Percentiles rank a stretch among this genome's conserved stretches.
These are phyloP conservation scores for Hesperia comma DNA, from an alignment of 2,888 invertebrate genomes.

Conservation along the genomic window DNA sequence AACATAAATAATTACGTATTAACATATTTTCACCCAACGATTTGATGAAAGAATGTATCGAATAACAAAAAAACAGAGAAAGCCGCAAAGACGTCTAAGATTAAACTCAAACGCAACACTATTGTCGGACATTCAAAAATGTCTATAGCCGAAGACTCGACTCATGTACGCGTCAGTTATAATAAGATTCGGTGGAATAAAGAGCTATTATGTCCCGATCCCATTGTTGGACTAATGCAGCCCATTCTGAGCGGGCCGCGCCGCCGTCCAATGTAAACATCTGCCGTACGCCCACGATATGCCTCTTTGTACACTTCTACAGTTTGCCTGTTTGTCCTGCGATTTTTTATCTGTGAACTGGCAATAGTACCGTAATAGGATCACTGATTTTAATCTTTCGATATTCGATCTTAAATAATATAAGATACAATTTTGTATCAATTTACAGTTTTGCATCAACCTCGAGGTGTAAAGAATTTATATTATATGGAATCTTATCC, in stretches of 20 bases:
- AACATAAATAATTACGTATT: not conserved
- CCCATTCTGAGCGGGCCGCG: slow-evolving; percentile 54
- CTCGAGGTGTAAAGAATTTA: no score
- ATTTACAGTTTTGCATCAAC: no score
- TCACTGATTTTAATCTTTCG: slow-evolving; percentile 45
- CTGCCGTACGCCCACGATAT: slow-evolving; percentile 62
- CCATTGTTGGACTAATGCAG: slow-evolving; percentile 64
- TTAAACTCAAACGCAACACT: slow-evolving; percentile 32
- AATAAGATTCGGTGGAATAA: slow-evolving; percentile 70
- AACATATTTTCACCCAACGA: no score
- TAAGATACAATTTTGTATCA: not conserved
- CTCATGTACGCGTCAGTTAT: slow-evolving; percentile 61
- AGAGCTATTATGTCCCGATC: slow-evolving; percentile 62
- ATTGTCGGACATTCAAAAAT: slow-evolving; percentile 21
- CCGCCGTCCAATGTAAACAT: slow-evolving; percentile 62
- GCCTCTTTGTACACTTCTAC: slow-evolving; percentile 48
- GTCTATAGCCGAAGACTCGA: slow-evolving; percentile 37
- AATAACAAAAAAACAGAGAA: not conserved
- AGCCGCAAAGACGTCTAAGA: not conserved
- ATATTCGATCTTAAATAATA: slow-evolving; percentile 1
- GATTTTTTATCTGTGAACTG: slow-evolving; percentile 45
- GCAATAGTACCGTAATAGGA: slow-evolving; percentile 41
- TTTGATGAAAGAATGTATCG: not conserved
- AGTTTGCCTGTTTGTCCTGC: slow-evolving; percentile 42
- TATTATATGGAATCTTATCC: no score